Evolutionary conservation across 64 coral and sea anemone species (phyloP).

Genomic region (Montipora capricornis): DNA sequence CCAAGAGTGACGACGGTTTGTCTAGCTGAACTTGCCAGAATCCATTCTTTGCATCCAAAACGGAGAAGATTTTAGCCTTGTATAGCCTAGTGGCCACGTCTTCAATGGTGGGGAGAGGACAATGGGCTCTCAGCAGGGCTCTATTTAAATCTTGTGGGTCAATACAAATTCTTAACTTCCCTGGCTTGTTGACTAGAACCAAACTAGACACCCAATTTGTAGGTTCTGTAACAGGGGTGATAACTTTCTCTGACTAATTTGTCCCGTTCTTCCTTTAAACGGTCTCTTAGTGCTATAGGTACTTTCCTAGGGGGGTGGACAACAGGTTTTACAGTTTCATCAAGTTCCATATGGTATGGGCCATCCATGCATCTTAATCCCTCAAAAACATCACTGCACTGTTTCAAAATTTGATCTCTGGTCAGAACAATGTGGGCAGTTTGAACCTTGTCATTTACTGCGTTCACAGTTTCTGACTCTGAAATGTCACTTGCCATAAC

Average conservation of each 20-base stretch:
- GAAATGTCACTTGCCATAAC: too few species aligned
- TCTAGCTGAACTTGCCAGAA: constrained; percentile 15
- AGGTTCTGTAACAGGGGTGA: not conserved
- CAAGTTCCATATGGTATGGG: too few species aligned
- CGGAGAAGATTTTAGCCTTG: too few species aligned
- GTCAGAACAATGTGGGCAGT: too few species aligned
- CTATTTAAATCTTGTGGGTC: constrained; percentile 35
- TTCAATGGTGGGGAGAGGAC: constrained; percentile 45
- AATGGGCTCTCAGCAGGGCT: constrained; percentile 9
- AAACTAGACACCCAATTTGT: constrained; percentile 41
- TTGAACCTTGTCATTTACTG: not conserved
- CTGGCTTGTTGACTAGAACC: constrained; percentile 24
- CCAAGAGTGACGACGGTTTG: not conserved
- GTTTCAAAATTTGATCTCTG: not conserved
- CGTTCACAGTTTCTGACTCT: too few species aligned
- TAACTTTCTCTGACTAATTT: constrained; percentile 2
- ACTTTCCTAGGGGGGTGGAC: too few species aligned
- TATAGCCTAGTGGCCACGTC: not conserved
- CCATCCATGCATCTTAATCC: constrained; percentile 15
- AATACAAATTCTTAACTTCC: constrained; percentile 24
- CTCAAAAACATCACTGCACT: constrained; percentile 54
- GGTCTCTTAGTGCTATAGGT: too few species aligned
- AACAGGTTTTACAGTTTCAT: not conserved
- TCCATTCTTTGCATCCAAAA: constrained; percentile 14
- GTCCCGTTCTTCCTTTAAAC: not conserved